These are phyloP conservation scores for Piscicola geometra DNA, from an alignment of 2,888 invertebrate genomes.

Conservation along the genomic window DNA sequence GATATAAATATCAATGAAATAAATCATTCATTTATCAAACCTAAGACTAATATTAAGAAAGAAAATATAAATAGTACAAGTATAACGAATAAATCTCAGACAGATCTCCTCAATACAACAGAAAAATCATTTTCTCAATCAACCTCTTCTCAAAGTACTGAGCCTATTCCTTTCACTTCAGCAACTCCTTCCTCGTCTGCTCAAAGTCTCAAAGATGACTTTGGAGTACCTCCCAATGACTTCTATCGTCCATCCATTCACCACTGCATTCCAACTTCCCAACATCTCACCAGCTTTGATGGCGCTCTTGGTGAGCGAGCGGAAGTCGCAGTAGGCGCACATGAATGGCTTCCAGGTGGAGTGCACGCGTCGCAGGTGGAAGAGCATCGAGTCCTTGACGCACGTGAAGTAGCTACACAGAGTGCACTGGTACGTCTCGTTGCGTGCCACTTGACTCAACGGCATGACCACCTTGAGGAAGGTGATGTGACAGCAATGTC, in stretches of 20 bases:
- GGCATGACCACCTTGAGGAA: neutral
- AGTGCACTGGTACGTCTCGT: conserved; percentile 31
- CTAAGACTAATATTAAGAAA: too few relatives aligned
- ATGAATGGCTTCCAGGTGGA: conserved; percentile 33
- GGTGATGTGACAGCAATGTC: neutral
- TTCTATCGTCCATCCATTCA: neutral
- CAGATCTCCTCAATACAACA: too few relatives aligned
- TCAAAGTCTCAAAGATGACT: neutral
- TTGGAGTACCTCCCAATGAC: neutral
- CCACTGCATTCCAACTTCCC: neutral
- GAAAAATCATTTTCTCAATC: too few relatives aligned
- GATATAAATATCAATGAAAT: too few relatives aligned
- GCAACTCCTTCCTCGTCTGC: neutral
- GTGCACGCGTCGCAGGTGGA: conserved; percentile 37
- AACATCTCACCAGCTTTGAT: too few relatives aligned
- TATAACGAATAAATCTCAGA: too few relatives aligned
- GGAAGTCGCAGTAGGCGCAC: conserved; percentile 37
- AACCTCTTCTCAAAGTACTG: too few relatives aligned
- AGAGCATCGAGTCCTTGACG: conserved; percentile 26
- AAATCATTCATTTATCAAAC: too few relatives aligned
- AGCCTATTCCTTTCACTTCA: too few relatives aligned
- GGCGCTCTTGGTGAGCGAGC: too few relatives aligned
- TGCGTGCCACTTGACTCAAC: neutral
- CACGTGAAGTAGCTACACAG: conserved; percentile 30
- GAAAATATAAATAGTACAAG: too few relatives aligned